Conservation (phyloP, 2,797 vertebrate species). For the Erpetoichthys calabaricus region DNA sequence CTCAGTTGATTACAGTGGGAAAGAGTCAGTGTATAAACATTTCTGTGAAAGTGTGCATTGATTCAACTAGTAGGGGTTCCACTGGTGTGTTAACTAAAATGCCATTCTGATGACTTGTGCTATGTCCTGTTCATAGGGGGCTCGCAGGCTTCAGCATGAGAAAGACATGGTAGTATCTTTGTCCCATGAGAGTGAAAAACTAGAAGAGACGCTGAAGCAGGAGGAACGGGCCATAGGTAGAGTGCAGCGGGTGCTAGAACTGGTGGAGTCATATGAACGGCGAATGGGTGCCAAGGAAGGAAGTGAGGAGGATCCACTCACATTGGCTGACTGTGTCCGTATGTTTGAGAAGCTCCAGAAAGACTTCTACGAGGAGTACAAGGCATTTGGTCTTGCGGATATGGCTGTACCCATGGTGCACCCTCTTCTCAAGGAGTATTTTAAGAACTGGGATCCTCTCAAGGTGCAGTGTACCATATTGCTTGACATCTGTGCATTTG, state of each 20-base stretch:
- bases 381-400: constrained; percentile 73
- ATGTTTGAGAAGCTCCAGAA: constrained; percentile 82
- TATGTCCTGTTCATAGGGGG: constrained; percentile 39
- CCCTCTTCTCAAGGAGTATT: constrained; percentile 78
- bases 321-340: constrained; percentile 69
- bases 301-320: constrained; percentile 57
- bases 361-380: constrained; percentile 90
- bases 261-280: constrained; percentile 79
- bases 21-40: too few relatives aligned
- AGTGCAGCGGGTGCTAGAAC: constrained; percentile 71
- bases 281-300: constrained; percentile 31
- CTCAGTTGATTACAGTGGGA: too few relatives aligned
- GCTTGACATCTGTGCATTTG: not conserved
- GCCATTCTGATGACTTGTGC: not conserved
- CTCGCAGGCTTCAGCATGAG: constrained; percentile 85
- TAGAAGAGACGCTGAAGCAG: constrained; percentile 54
- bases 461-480: constrained; percentile 43
- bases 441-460: constrained; percentile 82
- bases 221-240: constrained; percentile 66
- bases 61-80: too few relatives aligned
- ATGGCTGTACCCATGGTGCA: constrained; percentile 81
- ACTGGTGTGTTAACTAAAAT: too few relatives aligned
- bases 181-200: constrained; percentile 70
- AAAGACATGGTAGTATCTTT: constrained; percentile 83
- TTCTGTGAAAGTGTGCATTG: too few relatives aligned